Evolutionary conservation across 2,888 invertebrate genomes (phyloP), one percentile per base, ranked within the genome.

Genomic region (Rhynchonema sp.): DNA sequence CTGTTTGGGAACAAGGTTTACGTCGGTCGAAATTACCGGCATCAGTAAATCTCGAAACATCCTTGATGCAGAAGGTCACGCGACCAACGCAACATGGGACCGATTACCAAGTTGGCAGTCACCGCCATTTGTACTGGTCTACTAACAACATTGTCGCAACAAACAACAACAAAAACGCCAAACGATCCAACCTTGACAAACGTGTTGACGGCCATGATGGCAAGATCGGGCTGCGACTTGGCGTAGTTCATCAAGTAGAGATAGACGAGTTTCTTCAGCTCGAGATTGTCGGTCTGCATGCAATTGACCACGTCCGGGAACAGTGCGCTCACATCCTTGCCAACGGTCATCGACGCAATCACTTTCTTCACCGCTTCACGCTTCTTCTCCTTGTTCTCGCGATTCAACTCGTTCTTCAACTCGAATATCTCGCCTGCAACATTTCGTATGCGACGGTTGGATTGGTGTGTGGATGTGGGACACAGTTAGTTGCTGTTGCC

Each of bases 271-370:
- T 99, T 99, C 78, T 98, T 98, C 67, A 99, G 77, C 75, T 98
- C 98, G 72, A 98, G 79, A 77, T 98, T 99, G 74, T 98, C 98
- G 0, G 98, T 99, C 78, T 98, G 98, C 96, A 99, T 98, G 75
- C 98, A 98, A 77, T 98, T 98, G 30, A 99, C 94, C 1, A 99
- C 98, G 74, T 99, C 98, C 0, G 98, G 96, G 74, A 99, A 99
- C 23, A 98, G 78, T 1, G 96, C 92, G 68, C 78, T 79, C 66
- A 99, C 98, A 82, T 98, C 98, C 80, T 98, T 98, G 59, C 98
- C 98, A 27, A 99, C 98, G 6, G 98, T 98, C 98, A 99, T 98
- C 63, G 92, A 92, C 28, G 98, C 98, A 73, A 98, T 98, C 76
- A 91, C 94, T 82, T 99, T 98, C 76, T 99, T 98, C 1, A 98